phyloP scores from a whole-genome alignment of 2,888 invertebrate genomes.

The Frankliniella fusca region DNA sequence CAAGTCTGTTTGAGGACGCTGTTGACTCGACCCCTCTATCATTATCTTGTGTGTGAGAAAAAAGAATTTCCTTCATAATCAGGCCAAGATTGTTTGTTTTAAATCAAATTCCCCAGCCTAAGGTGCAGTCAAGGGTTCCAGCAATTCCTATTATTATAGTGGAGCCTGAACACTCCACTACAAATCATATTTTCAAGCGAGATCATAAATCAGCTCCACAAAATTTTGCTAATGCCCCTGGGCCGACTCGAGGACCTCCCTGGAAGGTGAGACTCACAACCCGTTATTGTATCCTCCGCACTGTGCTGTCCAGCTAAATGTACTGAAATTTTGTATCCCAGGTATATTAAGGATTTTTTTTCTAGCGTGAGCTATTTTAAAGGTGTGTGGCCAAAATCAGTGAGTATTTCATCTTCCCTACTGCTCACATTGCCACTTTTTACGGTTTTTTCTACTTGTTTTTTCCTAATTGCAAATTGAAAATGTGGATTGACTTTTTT shows the following conservation, averaged over 20 bases:
- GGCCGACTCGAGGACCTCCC: not conserved
- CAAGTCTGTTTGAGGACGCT: too few relatives aligned
- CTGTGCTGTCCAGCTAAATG: constrained; percentile 1
- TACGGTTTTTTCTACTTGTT: not conserved
- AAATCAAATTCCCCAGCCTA: not conserved
- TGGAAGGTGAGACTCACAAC: constrained; percentile 2
- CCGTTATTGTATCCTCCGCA: not conserved
- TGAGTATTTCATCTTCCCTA: not conserved
- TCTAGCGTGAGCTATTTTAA: not conserved
- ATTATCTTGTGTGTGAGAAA: too few relatives aligned
- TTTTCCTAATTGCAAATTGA: not conserved
- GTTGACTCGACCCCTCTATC: too few relatives aligned
- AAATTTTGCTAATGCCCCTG: not conserved
- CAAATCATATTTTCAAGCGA: not conserved
- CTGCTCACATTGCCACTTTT: too few relatives aligned
- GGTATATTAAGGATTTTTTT: not conserved
- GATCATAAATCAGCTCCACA: not conserved
- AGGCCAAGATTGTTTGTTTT: not conserved
- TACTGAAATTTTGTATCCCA: not conserved
- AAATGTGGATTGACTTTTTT: not conserved
- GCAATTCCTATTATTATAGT: constrained; percentile 1
- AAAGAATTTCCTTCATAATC: not conserved
- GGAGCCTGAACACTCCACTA: not conserved
- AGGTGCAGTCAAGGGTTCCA: constrained; percentile 1
- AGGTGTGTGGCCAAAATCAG: not conserved